Evolutionary conservation across 1,140 invertebrate species (phyloP), one percentile per base, ranked within the genome.

Genomic region (Pachypsylla venusta): DNA sequence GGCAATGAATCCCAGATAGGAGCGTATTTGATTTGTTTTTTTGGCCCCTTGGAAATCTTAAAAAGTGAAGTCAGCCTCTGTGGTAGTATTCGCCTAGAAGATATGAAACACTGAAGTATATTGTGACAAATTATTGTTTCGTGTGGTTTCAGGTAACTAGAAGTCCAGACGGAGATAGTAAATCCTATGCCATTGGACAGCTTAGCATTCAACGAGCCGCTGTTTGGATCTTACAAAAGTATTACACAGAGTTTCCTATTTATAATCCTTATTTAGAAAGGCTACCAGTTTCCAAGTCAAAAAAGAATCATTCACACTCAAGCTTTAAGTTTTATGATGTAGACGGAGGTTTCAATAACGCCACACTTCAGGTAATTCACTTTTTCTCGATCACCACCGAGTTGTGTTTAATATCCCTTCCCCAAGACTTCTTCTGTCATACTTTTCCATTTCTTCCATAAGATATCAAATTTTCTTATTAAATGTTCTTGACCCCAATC

Each of bases 321-420:
- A 90, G 87, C 69, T 93, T 96, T 66, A 97, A 98, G 69, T 93
- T 96, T 71, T 98, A 98, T 72, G 91, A 98, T 70, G 89, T 98
- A 0, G 94, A 98, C 68, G 89, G 84, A 16, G 77, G 79, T 14
- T 82, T 84, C 35, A 84, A 79, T 63, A 75, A 81, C n/a, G 58
- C 64, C 25, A 79, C 80, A 54, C 75, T 82, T 61, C 81, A 84
- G 57, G 64, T 64, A 39, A 63, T 19, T 60, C 10, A n/a, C n/a
- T n/a, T n/a, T n/a, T n/a, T n/a, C n/a, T n/a, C n/a, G n/a, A n/a
- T n/a, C n/a, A n/a, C n/a, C n/a, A n/a, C n/a, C n/a, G n/a, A n/a
- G n/a, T n/a, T n/a, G n/a, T n/a, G n/a, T n/a, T n/a, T n/a, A n/a
- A n/a, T n/a, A n/a, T n/a, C n/a, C n/a, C n/a, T n/a, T n/a, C n/a